Conservation (phyloP, 2,113 vertebrate genomes). For the Clarias magur region DNA sequence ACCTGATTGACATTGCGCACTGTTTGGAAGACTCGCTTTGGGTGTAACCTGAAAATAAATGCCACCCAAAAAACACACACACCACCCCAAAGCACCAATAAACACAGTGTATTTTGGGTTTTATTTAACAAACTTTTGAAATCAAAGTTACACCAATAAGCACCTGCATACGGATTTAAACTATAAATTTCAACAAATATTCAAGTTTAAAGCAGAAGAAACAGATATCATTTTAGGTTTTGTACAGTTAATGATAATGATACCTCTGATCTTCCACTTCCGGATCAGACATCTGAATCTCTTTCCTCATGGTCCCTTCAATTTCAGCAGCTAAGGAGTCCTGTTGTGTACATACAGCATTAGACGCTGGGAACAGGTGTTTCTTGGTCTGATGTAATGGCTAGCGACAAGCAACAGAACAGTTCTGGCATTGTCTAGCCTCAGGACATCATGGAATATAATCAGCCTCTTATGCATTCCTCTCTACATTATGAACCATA, state of each 20-base stretch:
- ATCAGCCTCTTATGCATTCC: not conserved
- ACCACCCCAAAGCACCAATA: not conserved
- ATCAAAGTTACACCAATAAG: not conserved
- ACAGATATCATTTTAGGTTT: not conserved
- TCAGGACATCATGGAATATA: not conserved
- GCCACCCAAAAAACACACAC: not conserved
- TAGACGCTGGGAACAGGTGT: not conserved
- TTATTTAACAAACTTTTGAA: not conserved
- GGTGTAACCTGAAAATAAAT: constrained; percentile 78
- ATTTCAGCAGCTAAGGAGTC: constrained; percentile 98
- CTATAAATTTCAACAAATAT: not conserved
- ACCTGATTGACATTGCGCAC: constrained; percentile 92
- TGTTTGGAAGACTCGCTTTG: constrained; percentile 92
- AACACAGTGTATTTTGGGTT: not conserved
- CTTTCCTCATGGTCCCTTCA: constrained; percentile 97
- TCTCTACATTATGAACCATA: not conserved
- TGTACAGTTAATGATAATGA: not conserved
- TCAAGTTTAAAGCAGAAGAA: not conserved
- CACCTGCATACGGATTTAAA: not conserved
- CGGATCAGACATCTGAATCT: constrained; percentile 89
- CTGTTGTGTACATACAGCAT: constrained; percentile 66
- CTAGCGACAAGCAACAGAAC: not conserved
- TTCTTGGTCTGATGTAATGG: not conserved
- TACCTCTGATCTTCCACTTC: constrained; percentile 85
- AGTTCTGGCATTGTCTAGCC: not conserved